phyloP scores from a whole-genome alignment of 1,140 invertebrate genomes.

The Chlorops oryzae region DNA sequence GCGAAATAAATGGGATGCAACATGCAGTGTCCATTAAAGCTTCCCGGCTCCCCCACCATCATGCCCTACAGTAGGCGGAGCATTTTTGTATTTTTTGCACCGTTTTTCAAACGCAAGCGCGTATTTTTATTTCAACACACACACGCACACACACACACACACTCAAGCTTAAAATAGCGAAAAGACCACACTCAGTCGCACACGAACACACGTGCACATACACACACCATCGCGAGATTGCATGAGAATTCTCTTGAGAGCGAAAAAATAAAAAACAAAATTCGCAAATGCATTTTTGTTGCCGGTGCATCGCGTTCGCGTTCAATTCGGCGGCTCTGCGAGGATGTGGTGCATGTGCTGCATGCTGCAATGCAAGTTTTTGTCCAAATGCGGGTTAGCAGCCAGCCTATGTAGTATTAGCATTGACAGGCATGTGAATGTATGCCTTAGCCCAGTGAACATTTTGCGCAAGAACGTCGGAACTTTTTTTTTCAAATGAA shows the following conservation, averaged over 20 bases:
- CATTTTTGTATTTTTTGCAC: slow-evolving; percentile 40
- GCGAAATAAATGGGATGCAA: neutral
- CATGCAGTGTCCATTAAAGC: neutral
- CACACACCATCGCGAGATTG: slow-evolving; percentile 2
- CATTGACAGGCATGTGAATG: too few species aligned
- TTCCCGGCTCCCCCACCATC: neutral
- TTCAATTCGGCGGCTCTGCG: neutral
- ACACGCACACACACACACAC: slow-evolving; percentile 6
- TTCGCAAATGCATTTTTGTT: slow-evolving; percentile 15
- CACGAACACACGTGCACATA: slow-evolving; percentile 14
- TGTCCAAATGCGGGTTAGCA: slow-evolving; percentile 11
- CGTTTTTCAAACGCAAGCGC: slow-evolving; percentile 44
- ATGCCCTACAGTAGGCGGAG: slow-evolving; percentile 29
- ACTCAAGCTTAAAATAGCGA: neutral
- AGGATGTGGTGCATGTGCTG: neutral
- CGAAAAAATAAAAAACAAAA: slow-evolving; percentile 1
- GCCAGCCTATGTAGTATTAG: too few species aligned
- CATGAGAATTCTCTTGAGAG: neutral
- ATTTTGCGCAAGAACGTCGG: too few species aligned
- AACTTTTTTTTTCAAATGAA: too few species aligned
- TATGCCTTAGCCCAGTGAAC: too few species aligned
- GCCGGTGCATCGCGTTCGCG: neutral
- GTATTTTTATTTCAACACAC: slow-evolving; percentile 41
- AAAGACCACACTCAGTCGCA: neutral
- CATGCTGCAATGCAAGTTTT: slow-evolving; percentile 4